Base-by-base conservation (phyloP, 2,888 invertebrate genomes). In the Nomada flava region DNA sequence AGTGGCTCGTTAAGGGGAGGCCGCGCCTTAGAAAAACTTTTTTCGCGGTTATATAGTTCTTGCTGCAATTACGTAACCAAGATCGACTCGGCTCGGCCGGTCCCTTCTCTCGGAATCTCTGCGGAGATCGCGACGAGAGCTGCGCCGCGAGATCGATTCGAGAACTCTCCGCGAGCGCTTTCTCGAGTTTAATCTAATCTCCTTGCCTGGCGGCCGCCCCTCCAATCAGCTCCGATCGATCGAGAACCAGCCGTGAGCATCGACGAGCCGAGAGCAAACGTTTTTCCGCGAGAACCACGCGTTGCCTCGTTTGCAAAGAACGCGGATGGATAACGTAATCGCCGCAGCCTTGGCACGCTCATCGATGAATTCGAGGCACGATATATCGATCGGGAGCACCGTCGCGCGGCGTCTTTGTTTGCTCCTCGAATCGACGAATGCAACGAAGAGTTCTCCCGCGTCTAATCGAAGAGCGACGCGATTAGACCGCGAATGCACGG, bases 11-110 rank as follows among this genome's bases (percentile, higher is more conserved):
- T 67, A 63, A 75, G 18, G 77, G 69, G 82, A 78, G 71, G 59
- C 74, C 74, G 59, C 73, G 68, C 68, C 68, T 50, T 70, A 59
- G 77, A 77, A 71, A 73, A 70, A 57, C 72, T 82, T 70, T 83
- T 67, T 62, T 62, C 59, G 60, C 64, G 68, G 72, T 70, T 64
- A 20, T 71, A 68, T 83, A 74, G 79, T 60, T 79, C 52, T 18
- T 4, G 50, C 18, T 23, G 64, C 42, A 55, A 73, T 85, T 85
- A 76, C 82, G 78, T 79, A 85, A 85, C 36, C n/a, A 13, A 15
- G 47, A 71, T 69, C 73, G 52, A 47, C 50, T 72, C 23, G 11
- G 63, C 63, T 63, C 68, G 26, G 55, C 20, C 23, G 63, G 76
- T 63, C 74, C 55, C 53, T 47, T 23, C 73, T 60, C 67, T 60